Evolutionary conservation across 2,113 vertebrate species (phyloP), one percentile per base, ranked within the genome.

Genomic region (Reinhardtius hippoglossoides): DNA sequence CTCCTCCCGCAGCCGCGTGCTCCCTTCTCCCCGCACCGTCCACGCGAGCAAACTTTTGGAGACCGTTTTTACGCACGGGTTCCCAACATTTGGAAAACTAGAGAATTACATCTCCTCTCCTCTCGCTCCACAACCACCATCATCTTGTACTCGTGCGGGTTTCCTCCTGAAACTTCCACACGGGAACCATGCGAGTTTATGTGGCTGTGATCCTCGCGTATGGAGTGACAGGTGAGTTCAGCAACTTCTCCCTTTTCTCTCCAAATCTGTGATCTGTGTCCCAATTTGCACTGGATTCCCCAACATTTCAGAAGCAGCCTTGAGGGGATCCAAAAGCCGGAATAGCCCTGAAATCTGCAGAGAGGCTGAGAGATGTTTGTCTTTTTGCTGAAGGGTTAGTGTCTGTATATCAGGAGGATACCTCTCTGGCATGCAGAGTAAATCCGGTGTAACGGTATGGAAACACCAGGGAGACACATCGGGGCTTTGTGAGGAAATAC

Each of bases 181-280:
- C 31, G 55, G 27, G 8, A 0, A 80, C 2, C 37, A 91, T 91
- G 87, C 87, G 85, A 74, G 69, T 90, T 79, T 90, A 82, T 21
- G 12, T 91, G 62, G 82, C 80, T 9, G 74, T 88, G 57, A 57
- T 89, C 0, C 72, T 91, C 23, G 80, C 66, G 0, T 85, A 18
- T 35, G 90, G 87, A 42, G 82, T 89, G 40, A 80, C 82, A 1
- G 91, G 92, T 93, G 58, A 91, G 86, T 90, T 79, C 35, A 40
- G 10, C 50, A 70, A 70, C 57, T 76, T 50, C n/a, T 55, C 4
- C 31, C 27, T 18, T 8, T 10, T 35, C 27, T 20, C 40, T 3
- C 40, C 40, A 3, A 10, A 42, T 37, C 0, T 37, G 35, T 37
- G 35, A 37, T 37, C 8, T 48, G 44, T 1, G 1, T 48, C 15